phyloP scores from a whole-genome alignment of 2,888 invertebrate genomes.

The Eurois occulta region DNA sequence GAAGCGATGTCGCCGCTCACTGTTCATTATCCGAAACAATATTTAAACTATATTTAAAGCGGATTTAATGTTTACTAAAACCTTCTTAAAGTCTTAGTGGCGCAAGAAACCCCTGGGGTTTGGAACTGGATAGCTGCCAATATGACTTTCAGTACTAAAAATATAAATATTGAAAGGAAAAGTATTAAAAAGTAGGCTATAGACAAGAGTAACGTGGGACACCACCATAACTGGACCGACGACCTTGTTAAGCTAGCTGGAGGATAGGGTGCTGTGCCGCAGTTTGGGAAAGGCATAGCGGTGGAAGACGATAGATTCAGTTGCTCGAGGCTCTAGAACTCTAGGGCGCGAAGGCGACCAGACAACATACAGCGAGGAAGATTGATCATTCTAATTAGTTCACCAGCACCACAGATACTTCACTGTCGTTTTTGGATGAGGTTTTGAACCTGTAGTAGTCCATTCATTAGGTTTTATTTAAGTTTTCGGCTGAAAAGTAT shows the following conservation, averaged over 20 bases:
- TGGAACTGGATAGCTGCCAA: background rate
- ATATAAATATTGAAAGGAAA: background rate
- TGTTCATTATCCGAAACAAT: slow-evolving; percentile 56
- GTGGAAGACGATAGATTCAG: background rate
- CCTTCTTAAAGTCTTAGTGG: slow-evolving; percentile 13
- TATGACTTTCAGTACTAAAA: background rate
- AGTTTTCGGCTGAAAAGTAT: background rate
- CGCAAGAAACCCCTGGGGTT: background rate
- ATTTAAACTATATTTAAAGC: slow-evolving; percentile 35
- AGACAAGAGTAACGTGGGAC: background rate
- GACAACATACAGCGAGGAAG: background rate
- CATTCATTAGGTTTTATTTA: background rate
- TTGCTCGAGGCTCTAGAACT: background rate
- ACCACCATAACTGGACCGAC: background rate
- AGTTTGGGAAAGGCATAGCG: background rate
- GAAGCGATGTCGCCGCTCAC: slow-evolving; percentile 36
- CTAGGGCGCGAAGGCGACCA: background rate
- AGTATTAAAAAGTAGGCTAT: background rate
- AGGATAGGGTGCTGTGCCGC: background rate
- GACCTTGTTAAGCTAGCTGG: background rate
- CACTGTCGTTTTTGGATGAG: background rate
- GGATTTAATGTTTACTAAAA: slow-evolving; percentile 22
- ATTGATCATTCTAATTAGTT: slow-evolving; percentile 1
- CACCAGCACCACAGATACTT: background rate
- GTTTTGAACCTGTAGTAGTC: background rate